Conservation (phyloP, 2,113 vertebrate species). For the Urocolius indicus region DNA sequence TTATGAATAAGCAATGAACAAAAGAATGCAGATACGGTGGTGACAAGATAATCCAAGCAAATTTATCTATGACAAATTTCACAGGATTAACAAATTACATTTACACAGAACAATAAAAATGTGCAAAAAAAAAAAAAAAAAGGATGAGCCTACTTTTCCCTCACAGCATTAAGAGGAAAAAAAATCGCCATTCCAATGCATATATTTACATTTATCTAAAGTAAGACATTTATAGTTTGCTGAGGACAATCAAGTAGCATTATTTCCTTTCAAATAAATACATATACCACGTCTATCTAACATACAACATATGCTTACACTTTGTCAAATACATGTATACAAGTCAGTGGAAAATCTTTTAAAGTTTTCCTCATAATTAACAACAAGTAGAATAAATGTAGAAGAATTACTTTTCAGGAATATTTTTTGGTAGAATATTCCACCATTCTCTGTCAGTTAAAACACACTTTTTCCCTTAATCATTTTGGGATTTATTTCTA, state of each 20-base stretch:
- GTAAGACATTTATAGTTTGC: slow-evolving; percentile 72
- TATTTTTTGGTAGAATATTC: neutral
- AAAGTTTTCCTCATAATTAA: neutral
- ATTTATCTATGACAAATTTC: slow-evolving; percentile 94
- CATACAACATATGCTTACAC: neutral
- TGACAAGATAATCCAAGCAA: slow-evolving; percentile 93
- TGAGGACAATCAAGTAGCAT: slow-evolving; percentile 42
- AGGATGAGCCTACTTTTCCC: slow-evolving; percentile 77
- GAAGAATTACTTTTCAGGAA: neutral
- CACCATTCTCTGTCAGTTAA: neutral
- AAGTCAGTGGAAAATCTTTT: neutral
- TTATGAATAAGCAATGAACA: slow-evolving; percentile 93
- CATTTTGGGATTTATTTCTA: neutral
- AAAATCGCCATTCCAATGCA: slow-evolving; percentile 70
- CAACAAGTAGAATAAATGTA: neutral
- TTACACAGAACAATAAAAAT: slow-evolving; percentile 91
- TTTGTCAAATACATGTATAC: neutral
- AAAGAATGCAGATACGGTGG: slow-evolving; percentile 90
- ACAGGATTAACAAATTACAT: slow-evolving; percentile 92
- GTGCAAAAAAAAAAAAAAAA: slow-evolving; percentile 58
- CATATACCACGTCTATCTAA: neutral
- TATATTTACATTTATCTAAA: slow-evolving; percentile 73
- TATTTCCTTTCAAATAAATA: slow-evolving; percentile 44
- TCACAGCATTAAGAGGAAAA: slow-evolving; percentile 69
- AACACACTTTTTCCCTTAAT: neutral